Conservation (phyloP, 1,140 invertebrate species). For the Hydropsyche tenuis region DNA sequence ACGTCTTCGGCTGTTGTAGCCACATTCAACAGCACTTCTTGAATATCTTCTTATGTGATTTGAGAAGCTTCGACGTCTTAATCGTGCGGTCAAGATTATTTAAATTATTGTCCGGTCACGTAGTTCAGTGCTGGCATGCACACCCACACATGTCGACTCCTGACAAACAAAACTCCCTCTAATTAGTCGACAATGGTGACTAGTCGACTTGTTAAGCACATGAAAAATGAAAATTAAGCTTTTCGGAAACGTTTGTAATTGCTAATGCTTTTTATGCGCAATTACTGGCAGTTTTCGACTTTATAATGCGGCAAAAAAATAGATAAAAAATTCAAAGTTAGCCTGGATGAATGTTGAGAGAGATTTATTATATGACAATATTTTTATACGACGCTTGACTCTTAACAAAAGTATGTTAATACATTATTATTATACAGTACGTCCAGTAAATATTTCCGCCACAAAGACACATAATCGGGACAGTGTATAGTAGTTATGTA, state of each 20-base stretch:
- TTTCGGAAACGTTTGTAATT: too few species aligned
- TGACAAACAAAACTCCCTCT: constrained; percentile 32
- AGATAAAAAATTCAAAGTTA: too few species aligned
- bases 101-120: constrained; percentile 32
- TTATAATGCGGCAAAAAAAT: too few species aligned
- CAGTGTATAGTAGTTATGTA: constrained; percentile 42
- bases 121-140: constrained; percentile 15
- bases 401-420: background rate
- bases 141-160: background rate
- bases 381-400: too few species aligned
- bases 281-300: too few species aligned
- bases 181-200: constrained; percentile 25
- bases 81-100: constrained; percentile 19
- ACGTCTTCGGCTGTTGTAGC: too few species aligned
- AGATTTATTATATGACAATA: too few species aligned
- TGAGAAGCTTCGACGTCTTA: background rate
- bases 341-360: too few species aligned
- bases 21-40: too few species aligned
- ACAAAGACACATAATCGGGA: constrained; percentile 19
- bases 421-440: background rate
- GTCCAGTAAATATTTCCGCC: constrained; percentile 1
- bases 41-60: too few species aligned
- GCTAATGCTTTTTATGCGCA: too few species aligned
- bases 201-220: background rate
- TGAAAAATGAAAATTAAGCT: too few species aligned